A percentile compares a stretch with the other conserved stretches of the same genome.
Conservation (phyloP, 2,888 invertebrate genomes). For the Spisula subtruncata region DNA sequence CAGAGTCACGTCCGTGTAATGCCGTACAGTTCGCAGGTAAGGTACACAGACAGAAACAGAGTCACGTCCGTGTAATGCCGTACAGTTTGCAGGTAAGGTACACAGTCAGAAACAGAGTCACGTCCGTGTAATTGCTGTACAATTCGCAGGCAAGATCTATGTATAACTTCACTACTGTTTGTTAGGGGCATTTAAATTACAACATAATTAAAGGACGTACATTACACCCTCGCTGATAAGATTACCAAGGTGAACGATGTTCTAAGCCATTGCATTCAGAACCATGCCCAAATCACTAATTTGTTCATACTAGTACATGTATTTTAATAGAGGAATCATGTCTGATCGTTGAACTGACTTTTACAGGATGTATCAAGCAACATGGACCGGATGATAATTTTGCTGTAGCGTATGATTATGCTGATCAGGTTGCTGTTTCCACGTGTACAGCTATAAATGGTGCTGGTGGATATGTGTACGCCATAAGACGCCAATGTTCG, state of each 20-base stretch:
- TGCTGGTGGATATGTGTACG: neutral
- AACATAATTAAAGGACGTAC: too few species aligned
- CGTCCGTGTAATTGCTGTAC: constrained; percentile 12
- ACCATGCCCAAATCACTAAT: too few species aligned
- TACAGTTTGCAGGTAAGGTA: neutral
- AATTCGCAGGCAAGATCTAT: neutral
- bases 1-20: neutral
- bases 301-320: too few species aligned
- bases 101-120: neutral
- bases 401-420: constrained; percentile 29
- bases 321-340: neutral
- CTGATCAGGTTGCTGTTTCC: constrained; percentile 28
- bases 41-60: neutral
- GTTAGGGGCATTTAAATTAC: too few species aligned
- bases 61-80: constrained; percentile 5
- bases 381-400: constrained; percentile 19
- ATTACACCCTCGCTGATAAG: too few species aligned
- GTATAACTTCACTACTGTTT: too few species aligned
- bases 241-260: too few species aligned
- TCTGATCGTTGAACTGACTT: neutral
- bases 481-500: constrained; percentile 29
- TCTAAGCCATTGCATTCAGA: too few species aligned
- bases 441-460: constrained; percentile 22
- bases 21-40: neutral
- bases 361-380: constrained; percentile 12